Evolutionary conservation across 2,797 vertebrate species (phyloP).

Genomic region (Halcyon smyrnensis): DNA sequence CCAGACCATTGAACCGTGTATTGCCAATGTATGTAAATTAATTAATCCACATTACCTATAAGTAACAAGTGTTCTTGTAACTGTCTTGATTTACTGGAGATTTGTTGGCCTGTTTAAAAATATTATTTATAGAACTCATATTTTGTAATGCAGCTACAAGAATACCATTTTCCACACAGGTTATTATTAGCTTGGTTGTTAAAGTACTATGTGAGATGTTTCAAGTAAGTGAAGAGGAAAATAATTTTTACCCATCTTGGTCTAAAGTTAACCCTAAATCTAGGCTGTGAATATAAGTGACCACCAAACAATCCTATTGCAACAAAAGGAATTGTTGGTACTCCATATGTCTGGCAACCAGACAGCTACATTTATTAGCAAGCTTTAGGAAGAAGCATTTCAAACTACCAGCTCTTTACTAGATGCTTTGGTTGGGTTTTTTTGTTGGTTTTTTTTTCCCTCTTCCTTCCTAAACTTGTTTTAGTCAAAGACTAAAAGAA

Average conservation of each 20-base stretch:
- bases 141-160: not conserved
- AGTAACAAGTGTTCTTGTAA: not conserved
- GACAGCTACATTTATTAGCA: not conserved
- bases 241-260: not conserved
- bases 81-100: not conserved
- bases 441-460: not conserved
- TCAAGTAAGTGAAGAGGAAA: not conserved
- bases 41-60: not conserved
- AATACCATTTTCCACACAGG: not conserved
- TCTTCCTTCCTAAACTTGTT: not conserved
- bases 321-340: not conserved
- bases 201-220: not conserved
- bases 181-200: not conserved
- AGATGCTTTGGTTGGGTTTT: no score
- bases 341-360: not conserved
- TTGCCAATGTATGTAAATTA: conserved; percentile 91
- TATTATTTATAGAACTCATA: not conserved
- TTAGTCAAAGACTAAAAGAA: not conserved
- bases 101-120: not conserved
- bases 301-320: not conserved
- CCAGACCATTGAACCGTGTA: conserved; percentile 97
- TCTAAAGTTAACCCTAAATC: not conserved
- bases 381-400: not conserved
- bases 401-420: not conserved
- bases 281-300: not conserved